Evolutionary conservation across 2,797 vertebrate species (phyloP).

Genomic region (Bovichtus variegatus): DNA sequence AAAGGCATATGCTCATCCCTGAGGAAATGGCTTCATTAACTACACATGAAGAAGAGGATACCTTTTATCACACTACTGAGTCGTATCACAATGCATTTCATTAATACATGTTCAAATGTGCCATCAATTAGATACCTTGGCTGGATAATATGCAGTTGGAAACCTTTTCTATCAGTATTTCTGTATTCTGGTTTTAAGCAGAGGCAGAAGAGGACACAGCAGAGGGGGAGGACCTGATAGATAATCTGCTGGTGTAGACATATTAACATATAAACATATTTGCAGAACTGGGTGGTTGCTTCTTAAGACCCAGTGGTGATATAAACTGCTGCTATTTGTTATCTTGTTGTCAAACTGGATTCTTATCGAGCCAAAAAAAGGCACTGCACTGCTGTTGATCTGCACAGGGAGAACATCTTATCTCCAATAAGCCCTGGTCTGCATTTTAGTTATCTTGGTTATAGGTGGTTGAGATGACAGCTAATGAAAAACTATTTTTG

Average conservation of each 20-base stretch:
- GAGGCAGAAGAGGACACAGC: background rate
- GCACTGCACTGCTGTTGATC: background rate
- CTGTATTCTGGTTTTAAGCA: background rate
- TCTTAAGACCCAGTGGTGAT: background rate
- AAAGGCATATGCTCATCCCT: conserved; percentile 11
- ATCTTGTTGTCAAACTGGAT: conserved; percentile 6
- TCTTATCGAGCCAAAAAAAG: background rate
- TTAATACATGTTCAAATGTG: background rate
- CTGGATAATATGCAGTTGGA: background rate
- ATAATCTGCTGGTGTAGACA: conserved; percentile 7
- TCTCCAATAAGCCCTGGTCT: conserved; percentile 3
- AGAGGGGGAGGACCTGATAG: background rate
- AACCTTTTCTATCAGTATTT: background rate
- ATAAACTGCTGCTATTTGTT: background rate
- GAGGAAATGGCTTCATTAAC: conserved; percentile 25
- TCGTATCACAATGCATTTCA: background rate
- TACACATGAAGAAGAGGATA: background rate
- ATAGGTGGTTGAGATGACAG: background rate
- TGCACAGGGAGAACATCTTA: background rate
- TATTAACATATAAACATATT: conserved; percentile 20
- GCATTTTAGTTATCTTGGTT: background rate
- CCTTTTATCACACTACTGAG: background rate
- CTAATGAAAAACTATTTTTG: conserved; percentile 39
- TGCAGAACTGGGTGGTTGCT: conserved; percentile 8
- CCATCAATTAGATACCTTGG: background rate